These are phyloP conservation scores for Isichthys henryi DNA, from an alignment of 2,113 vertebrate species.

Conservation along the genomic window DNA sequence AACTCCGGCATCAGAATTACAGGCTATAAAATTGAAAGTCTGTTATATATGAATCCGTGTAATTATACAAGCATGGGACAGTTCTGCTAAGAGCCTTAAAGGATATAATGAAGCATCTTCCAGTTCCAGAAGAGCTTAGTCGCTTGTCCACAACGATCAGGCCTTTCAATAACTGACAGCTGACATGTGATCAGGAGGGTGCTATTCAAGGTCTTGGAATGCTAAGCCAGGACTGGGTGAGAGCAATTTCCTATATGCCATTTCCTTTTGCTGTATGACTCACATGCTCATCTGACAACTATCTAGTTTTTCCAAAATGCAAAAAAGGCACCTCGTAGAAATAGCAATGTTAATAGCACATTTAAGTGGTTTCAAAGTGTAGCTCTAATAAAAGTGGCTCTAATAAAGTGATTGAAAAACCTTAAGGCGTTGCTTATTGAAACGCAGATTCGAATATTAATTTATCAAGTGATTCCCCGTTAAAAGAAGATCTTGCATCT, in stretches of 20 bases:
- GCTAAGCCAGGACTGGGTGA: background rate
- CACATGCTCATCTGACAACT: background rate
- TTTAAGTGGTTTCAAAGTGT: background rate
- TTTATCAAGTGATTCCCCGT: background rate
- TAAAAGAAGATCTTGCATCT: background rate
- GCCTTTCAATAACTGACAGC: background rate
- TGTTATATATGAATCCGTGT: background rate
- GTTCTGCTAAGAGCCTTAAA: slow-evolving; percentile 3
- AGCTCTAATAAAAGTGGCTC: no score
- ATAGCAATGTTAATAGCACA: background rate
- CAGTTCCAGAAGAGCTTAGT: background rate
- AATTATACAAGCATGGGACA: background rate
- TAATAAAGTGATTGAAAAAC: background rate
- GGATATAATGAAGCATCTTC: slow-evolving; percentile 23
- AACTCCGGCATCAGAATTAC: background rate
- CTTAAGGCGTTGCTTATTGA: background rate
- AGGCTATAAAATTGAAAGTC: background rate
- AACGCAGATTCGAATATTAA: background rate
- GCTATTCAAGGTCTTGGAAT: slow-evolving; percentile 18
- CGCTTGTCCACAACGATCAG: background rate
- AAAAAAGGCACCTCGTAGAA: background rate
- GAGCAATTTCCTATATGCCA: background rate
- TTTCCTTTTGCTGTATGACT: background rate
- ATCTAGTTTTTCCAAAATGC: background rate
- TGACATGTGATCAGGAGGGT: background rate